Base-by-base conservation (phyloP, 2,113 vertebrate species). In the Platycercus adscitus region DNA sequence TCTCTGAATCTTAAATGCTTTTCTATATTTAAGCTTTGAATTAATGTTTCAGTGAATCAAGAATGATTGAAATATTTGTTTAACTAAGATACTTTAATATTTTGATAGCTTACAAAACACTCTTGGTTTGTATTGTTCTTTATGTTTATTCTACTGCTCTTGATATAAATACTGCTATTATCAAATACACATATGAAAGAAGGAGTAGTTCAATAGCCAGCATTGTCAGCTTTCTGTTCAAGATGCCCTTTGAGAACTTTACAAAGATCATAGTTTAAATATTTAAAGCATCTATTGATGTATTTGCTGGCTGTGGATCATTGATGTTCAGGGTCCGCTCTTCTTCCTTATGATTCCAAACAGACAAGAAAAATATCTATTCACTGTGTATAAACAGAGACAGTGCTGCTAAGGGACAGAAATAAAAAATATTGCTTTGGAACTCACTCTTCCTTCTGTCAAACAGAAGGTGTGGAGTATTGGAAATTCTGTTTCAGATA, bases 381-480 rank as follows among this genome's bases (percentile, higher is more conserved):
- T 84, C 25, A 69, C 7, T 46, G 1, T n/a, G 12, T n/a, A 20
- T 63, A 81, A 64, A 17, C 41, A 65, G 8, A 72, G 6, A 3
- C 41, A 58, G 5, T 0, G 0, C 14, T 64, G 8, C 16, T 65
- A 13, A 26, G 17, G 15, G 14, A 60, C 13, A 5, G 23, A 8
- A n/a, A 8, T 31, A 39, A 58, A 63, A 52, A 46, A 26, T 65
- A 39, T 1, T 43, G 8, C 0, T 82, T 49, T 79, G 20, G 11
- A 86, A 77, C 3, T 41, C 17, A 18, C 55, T 89, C 55, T 78
- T 94, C 19, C 26, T 61, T 82, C 35, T 77, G 15, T 65, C 18
- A 77, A 77, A 77, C 6, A 26, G 12, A 68, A 72, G 6, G 4
- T 44, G 16, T 46, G 17, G 18, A 63, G 3, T 9, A 44, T 16